Conservation (phyloP, 2,113 vertebrate genomes). For the Onychostruthus taczanowskii region DNA sequence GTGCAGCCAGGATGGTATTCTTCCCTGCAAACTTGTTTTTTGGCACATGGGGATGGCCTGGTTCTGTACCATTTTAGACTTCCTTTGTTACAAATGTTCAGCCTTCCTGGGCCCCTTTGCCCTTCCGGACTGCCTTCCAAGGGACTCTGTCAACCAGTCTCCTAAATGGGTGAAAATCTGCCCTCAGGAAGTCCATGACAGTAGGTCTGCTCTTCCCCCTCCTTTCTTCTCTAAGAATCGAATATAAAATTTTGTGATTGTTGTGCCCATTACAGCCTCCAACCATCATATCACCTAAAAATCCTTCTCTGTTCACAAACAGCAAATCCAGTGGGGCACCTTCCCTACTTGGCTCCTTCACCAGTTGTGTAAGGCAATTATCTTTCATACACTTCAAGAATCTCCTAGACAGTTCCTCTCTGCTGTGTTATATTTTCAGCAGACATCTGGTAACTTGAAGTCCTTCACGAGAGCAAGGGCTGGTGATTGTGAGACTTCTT, state of each 20-base stretch:
- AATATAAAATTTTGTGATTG: not conserved
- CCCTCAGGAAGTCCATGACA: not conserved
- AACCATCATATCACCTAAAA: not conserved
- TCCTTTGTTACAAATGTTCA: not conserved
- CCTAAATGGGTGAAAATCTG: not conserved
- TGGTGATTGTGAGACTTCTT: not conserved
- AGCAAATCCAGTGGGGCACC: not conserved
- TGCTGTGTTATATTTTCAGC: not conserved
- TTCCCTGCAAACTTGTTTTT: not conserved
- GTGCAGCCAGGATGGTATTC: not conserved
- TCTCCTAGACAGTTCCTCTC: not conserved
- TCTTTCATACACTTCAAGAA: not conserved
- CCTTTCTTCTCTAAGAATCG: not conserved
- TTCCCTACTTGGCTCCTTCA: not conserved
- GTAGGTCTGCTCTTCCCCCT: fast-evolving
- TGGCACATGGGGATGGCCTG: fast-evolving
- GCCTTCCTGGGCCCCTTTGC: not conserved
- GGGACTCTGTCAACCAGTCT: not conserved
- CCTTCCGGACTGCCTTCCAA: not conserved
- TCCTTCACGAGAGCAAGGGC: not conserved
- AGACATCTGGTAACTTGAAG: not conserved
- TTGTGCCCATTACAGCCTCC: not conserved
- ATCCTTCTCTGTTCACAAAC: not conserved
- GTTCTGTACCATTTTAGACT: not conserved
- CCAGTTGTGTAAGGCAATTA: not conserved